phyloP scores from a whole-genome alignment of 2,888 invertebrate species.

The Netelia virgata region DNA sequence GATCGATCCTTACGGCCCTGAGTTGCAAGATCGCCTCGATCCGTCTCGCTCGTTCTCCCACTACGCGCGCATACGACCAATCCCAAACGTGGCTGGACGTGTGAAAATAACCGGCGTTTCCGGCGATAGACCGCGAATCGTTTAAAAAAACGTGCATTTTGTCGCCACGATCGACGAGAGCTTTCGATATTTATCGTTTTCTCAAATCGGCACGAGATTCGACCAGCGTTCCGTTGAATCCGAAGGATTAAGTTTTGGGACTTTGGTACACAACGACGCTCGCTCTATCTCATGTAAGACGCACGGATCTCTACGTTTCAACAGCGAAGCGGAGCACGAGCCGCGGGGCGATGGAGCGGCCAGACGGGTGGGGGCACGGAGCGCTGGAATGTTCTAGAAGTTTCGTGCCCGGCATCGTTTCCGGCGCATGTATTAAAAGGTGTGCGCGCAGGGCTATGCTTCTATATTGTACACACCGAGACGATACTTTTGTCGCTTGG shows the following conservation, averaged over 20 bases:
- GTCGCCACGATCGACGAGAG: conserved; percentile 14
- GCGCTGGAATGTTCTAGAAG: conserved; percentile 81
- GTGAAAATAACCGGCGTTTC: conserved; percentile 74
- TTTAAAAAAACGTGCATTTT: conserved; percentile 68
- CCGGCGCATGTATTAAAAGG: conserved; percentile 80
- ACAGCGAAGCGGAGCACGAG: conserved; percentile 11
- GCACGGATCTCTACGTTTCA: conserved; percentile 36
- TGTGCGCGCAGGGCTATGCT: conserved; percentile 73
- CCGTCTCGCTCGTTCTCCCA: conserved; percentile 63
- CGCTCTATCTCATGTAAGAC: not conserved
- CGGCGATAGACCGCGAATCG: conserved; percentile 71
- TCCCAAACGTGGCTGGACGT: conserved; percentile 58
- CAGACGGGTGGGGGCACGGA: conserved; percentile 29
- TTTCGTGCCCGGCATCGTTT: conserved; percentile 78
- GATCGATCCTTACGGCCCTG: not conserved
- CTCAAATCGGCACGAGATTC: not conserved
- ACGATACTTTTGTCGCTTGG: conserved; percentile 11
- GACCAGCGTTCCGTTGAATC: not conserved
- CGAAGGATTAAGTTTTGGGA: not conserved
- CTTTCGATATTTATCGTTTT: conserved; percentile 3
- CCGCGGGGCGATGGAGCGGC: conserved; percentile 24
- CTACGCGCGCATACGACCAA: conserved; percentile 68
- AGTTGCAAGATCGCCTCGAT: conserved; percentile 46
- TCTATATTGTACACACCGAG: conserved; percentile 13
- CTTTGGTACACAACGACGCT: not conserved